Evolutionary conservation across 2,113 vertebrate genomes (phyloP).

Genomic region (Nycticorax nycticorax): DNA sequence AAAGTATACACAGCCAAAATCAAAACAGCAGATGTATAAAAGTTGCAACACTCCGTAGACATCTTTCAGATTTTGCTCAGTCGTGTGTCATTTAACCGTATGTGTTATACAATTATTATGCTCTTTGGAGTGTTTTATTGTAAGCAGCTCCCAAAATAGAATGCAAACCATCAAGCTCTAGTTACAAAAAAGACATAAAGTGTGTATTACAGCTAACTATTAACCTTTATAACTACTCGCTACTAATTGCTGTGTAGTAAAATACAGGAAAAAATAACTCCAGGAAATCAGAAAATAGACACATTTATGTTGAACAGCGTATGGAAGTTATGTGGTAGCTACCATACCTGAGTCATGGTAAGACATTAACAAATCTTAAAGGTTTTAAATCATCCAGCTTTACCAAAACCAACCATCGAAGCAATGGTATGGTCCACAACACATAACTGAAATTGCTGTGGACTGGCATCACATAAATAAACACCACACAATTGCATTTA

Average conservation of each 20-base stretch:
- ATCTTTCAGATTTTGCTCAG: not conserved
- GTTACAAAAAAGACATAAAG: not conserved
- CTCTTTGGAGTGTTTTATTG: not conserved
- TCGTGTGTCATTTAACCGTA: not conserved
- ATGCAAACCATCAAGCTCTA: not conserved
- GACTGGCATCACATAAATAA: not conserved
- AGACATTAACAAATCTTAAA: not conserved
- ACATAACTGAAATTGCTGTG: not conserved
- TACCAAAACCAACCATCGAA: not conserved
- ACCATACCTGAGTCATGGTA: not conserved
- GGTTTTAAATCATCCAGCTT: not conserved
- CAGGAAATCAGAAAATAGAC: not conserved
- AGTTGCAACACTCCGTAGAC: not conserved
- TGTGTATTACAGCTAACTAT: not conserved
- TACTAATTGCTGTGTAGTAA: not conserved
- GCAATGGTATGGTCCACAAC: not conserved
- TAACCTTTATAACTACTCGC: not conserved
- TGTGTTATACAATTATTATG: not conserved
- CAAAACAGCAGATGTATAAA: not conserved
- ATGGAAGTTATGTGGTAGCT: not conserved
- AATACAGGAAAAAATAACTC: not conserved
- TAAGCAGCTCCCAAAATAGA: not conserved
- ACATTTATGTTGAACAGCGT: not conserved
- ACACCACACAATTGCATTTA: not conserved
- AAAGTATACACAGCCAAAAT: not conserved